Base-by-base conservation (phyloP, 2,888 invertebrate species). In the Watsonalla cultraria region DNA sequence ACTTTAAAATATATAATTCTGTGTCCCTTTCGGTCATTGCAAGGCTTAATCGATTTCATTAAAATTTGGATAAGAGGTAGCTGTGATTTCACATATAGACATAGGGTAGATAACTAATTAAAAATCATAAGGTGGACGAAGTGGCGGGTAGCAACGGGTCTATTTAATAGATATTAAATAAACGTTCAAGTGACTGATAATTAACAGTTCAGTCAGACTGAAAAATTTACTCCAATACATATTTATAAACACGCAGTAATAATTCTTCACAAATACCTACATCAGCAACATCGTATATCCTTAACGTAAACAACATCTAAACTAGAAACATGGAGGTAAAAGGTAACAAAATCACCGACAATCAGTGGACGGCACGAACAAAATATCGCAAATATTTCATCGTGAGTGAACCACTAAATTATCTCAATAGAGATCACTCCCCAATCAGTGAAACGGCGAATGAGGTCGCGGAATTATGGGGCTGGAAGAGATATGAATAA, bases 391-490 rank as follows among this genome's bases (percentile, higher is more conserved):
- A 72, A 86, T 87, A 85, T 87, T 83, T 88, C 87, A 86, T 82
- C 75, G 72, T 67, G 70, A 74, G 76, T 63, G 81, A 76, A 80
- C 77, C 86, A 86, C 83, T 88, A 84, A 89, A 88, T 90, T 89
- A 90, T 90, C 88, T 88, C 81, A 86, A 87, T 84, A 79, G 82
- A 80, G 84, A 90, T 89, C 90, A 82, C 81, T 79, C 85, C 82
- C 78, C 83, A 85, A 89, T 88, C 86, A 83, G 64, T 62, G 61
- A 56, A 54, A 56, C 54, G 45, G 53, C 11, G 42, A 42, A 42
- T 42, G 42, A 49, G 51, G 56, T 50, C 49, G 42, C 14, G 46
- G 1, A 14, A 13, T 14, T 14, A 46, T 6, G 14, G 14, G 5
- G 6, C 15, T 46, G 14, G 15, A 46, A 46, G 46, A 46, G 14